Evolutionary conservation across 2,888 invertebrate species (phyloP).

Genomic region (Pachliopta kotzebuea): DNA sequence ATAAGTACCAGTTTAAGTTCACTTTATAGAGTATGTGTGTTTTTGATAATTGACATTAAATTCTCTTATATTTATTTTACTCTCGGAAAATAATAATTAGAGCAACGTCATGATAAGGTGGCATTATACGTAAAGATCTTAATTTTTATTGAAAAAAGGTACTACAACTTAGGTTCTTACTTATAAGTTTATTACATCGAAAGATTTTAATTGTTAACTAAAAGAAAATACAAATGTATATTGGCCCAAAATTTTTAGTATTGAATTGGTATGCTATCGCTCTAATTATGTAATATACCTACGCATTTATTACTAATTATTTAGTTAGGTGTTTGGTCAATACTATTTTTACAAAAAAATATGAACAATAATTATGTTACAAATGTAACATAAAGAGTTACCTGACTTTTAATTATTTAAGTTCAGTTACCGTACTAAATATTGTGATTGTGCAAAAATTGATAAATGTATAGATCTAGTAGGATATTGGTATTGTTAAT

Average conservation of each 20-base stretch:
- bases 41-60: constrained; percentile 24
- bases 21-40: constrained; percentile 24
- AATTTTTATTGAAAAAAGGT: background rate
- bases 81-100: background rate
- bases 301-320: background rate
- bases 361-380: background rate
- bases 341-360: constrained; percentile 1
- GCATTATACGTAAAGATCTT: background rate
- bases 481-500: constrained; percentile 2
- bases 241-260: background rate
- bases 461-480: background rate
- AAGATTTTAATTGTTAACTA: background rate
- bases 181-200: background rate
- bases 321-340: constrained; percentile 24
- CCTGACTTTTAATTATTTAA: background rate
- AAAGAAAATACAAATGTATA: background rate
- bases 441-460: background rate
- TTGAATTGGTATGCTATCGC: constrained; percentile 19
- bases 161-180: no score
- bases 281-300: constrained; percentile 23
- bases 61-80: constrained; percentile 18
- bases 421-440: background rate
- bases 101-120: constrained; percentile 9
- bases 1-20: constrained; percentile 27
- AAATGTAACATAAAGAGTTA: background rate